Percentiles rank a stretch among this genome's conserved stretches.
Conservation (phyloP, 2,888 invertebrate genomes). For the Phrixothrix hirtus region DNA sequence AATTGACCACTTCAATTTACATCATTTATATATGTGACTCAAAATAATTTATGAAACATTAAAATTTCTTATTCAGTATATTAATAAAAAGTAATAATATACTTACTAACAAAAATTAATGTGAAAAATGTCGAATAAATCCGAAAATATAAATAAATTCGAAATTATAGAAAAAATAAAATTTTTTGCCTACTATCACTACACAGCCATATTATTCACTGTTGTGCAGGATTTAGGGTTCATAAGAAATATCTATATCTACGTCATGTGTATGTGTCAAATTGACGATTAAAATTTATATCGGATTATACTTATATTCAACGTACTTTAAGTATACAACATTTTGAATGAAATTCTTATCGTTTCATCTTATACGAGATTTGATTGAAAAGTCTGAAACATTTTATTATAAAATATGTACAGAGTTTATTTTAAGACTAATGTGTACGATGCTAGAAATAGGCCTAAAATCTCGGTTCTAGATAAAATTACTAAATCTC, state of each 20-base stretch:
- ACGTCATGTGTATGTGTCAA: constrained; percentile 9
- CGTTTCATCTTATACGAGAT: too few relatives aligned
- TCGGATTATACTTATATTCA: neutral
- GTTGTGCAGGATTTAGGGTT: too few relatives aligned
- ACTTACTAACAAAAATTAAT: neutral
- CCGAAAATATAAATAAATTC: constrained; percentile 1
- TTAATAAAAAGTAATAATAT: neutral
- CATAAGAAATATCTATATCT: too few relatives aligned
- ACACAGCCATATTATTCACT: constrained; percentile 11
- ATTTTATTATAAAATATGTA: too few relatives aligned
- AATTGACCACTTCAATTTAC: neutral
- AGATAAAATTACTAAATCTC: too few relatives aligned
- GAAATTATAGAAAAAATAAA: constrained; percentile 2
- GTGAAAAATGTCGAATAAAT: neutral
- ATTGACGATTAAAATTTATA: neutral
- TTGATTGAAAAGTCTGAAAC: too few relatives aligned
- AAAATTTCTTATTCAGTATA: too few relatives aligned
- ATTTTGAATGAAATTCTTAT: too few relatives aligned
- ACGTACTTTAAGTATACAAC: neutral
- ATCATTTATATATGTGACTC: neutral
- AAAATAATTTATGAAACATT: neutral
- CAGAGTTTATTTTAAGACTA: too few relatives aligned
- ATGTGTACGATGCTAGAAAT: too few relatives aligned
- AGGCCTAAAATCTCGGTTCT: too few relatives aligned
- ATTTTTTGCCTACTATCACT: neutral